Base-by-base conservation (phyloP, 2,113 vertebrate genomes). In the Columbina picui region DNA sequence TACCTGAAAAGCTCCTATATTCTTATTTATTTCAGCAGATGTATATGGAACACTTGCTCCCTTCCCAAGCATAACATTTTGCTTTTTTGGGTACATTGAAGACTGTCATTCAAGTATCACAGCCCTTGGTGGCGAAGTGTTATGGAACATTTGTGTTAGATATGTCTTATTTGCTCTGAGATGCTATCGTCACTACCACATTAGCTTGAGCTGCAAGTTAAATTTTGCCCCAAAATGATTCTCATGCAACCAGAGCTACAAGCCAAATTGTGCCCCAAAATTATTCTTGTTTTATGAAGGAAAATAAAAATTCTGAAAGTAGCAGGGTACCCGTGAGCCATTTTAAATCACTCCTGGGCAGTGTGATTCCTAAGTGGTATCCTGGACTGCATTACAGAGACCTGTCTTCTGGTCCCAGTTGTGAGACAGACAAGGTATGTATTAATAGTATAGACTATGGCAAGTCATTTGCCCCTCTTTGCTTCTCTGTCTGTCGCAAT, bases 131-230 rank as follows among this genome's bases (percentile, higher is more conserved):
- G 19, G 20, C 84, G 12, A 13, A 63, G 20, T 80, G 50, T 91
- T 88, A 73, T 86, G 63, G 78, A 96, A 89, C 15, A 12, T 9
- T 95, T 59, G 36, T 59, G 34, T 68, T 83, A 94, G 53, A 74
- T 65, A 87, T 2, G 12, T 69, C 32, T 73, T 81, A 60, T 90
- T 91, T 93, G 63, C 55, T 95, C 34, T 41, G 32, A 80, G 39
- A 79, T 7, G 6, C 64, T 90, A n/a, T 41, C 26, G 1, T 69
- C 64, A 65, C 68, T 41, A 32, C 14, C 11, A 2, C 38, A 50
- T 84, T 81, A 77, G 86, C 26, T 92, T 73, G 7, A 80, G 10
- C 34, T 70, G 38, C 73, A 70, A 77, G 29, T 55, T 9, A 22
- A 18, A 36, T 77, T 84, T 47, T 84, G 5, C 34, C 22, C 73